Evolutionary conservation across 2,888 invertebrate species (phyloP), one percentile per base, ranked within the genome.

Genomic region (Germaria angustata): DNA sequence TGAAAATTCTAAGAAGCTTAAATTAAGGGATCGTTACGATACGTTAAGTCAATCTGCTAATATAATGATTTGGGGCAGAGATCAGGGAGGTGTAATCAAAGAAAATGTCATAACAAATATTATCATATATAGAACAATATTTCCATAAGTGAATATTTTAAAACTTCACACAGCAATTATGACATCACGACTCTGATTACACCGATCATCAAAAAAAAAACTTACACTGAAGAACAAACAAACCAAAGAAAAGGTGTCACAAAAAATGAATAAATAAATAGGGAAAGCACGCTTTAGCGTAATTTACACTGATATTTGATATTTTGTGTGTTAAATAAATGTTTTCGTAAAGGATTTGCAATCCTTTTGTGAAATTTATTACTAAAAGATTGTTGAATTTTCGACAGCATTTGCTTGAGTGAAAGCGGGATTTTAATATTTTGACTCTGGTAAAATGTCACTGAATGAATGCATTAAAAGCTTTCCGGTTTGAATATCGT

Each of bases 231-330:
- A 72, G 44, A 66, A 3, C n/a, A n/a, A n/a, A n/a, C n/a, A n/a
- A n/a, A n/a, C n/a, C n/a, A n/a, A 39, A 65, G 15, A 76, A 79
- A 66, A 65, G 20, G 20, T 55, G 49, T 24, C 13, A 49, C 13
- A 41, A 36, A 20, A 32, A 34, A n/a, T 32, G 28, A 5, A 28
- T 5, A 6, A 49, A n/a, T 22, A 46, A n/a, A 20, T 9, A 63
- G 34, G 49, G 24, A 34, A 76, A 76, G 76, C 66, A 53, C 80
- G 44, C 63, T 55, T 65, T 51, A 76, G 69, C 66, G 51, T 76
- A 71, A 39, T 76, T 53, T 76, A 72, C 71, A 77, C 65, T 46
- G 81, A 41, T 3, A 39, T 69, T 49, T 51, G 28, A 57, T 17
- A 36, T 71, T 46, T 44, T 15, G 57, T 49, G 49, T 68, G 9